Base-by-base conservation (phyloP, 2,888 invertebrate genomes). In the Cephus pygmeus region DNA sequence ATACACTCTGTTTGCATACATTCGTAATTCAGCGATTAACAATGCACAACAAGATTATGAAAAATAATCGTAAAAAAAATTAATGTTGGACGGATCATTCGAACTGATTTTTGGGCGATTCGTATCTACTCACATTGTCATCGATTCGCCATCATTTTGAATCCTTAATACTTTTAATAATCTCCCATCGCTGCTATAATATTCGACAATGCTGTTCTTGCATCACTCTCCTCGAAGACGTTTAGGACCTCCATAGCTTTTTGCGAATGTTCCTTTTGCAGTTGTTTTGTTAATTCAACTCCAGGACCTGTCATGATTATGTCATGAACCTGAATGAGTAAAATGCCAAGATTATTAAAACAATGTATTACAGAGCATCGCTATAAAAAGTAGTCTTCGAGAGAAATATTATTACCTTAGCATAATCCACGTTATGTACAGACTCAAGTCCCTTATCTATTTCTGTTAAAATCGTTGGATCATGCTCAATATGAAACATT, bases 171-270 rank as follows among this genome's bases (percentile, higher is more conserved):
- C n/a, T 12, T 83, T 92, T 85, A 93, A 87, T 92, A 91, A 92
- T 95, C 95, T 87, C 96, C 95, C 96, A 97, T 96, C 12, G 97
- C 97, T 9, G 95, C 94, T 75, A 97, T 96, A 84, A 98, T 98
- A 91, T 98, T 98, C 76, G 95, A 94, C 76, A 98, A 93, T 0
- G 97, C 98, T 34, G 95, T 96, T 81, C 96, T 93, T 0, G 98
- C 97, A 91, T 97, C 97, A 77, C 96, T 96, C 85, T 94, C 93
- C 76, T 96, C 95, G 89, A 98, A 96, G 82, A 94, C 94, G 85
- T 94, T 94, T 34, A 98, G 92, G 12, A 96, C 95, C 80, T 94
- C 93, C 88, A 96, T 93, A 0, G 97, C 97, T 79, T 95, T 94
- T 71, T 93, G 93, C 30, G 95, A 96, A 91, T 97, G 97, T 84